Evolutionary conservation across 2,797 vertebrate genomes (phyloP).

Genomic region (Microctenopoma steveboyesi): DNA sequence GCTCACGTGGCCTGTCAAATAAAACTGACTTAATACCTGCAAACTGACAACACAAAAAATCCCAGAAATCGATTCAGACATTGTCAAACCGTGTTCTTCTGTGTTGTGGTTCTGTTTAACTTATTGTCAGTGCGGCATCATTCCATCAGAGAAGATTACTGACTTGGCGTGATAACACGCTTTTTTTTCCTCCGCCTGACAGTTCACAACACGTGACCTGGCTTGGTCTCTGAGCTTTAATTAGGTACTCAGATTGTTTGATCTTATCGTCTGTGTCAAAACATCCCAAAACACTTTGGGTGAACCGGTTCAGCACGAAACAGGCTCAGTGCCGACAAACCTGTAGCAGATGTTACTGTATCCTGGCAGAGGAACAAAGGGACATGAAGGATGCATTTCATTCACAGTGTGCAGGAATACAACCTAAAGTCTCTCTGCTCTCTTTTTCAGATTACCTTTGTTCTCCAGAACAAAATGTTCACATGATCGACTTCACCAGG

Average conservation of each 20-base stretch:
- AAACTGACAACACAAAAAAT: too few species aligned
- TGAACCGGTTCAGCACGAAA: not conserved
- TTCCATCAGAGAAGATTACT: not conserved
- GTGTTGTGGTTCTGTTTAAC: too few species aligned
- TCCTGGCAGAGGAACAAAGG: not conserved
- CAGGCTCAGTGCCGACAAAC: not conserved
- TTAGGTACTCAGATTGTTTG: not conserved
- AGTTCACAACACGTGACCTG: not conserved
- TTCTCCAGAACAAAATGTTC: slow-evolving; percentile 94
- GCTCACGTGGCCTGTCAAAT: too few species aligned
- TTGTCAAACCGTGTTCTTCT: too few species aligned
- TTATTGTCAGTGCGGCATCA: too few species aligned
- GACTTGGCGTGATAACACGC: not conserved
- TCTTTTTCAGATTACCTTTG: slow-evolving; percentile 91
- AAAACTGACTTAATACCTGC: too few species aligned
- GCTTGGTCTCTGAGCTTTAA: not conserved
- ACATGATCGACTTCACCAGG: slow-evolving; percentile 97
- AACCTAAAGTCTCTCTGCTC: not conserved
- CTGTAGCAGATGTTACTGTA: not conserved
- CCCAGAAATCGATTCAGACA: too few species aligned
- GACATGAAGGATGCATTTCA: not conserved
- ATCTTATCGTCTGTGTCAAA: not conserved
- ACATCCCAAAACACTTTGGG: not conserved
- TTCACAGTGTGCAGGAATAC: not conserved
- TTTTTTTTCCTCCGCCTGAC: not conserved